A percentile compares a stretch with the other conserved stretches of the same genome.
These are phyloP conservation scores for Drosophila tani DNA, from an alignment of 1,140 invertebrate species.

Conservation along the genomic window DNA sequence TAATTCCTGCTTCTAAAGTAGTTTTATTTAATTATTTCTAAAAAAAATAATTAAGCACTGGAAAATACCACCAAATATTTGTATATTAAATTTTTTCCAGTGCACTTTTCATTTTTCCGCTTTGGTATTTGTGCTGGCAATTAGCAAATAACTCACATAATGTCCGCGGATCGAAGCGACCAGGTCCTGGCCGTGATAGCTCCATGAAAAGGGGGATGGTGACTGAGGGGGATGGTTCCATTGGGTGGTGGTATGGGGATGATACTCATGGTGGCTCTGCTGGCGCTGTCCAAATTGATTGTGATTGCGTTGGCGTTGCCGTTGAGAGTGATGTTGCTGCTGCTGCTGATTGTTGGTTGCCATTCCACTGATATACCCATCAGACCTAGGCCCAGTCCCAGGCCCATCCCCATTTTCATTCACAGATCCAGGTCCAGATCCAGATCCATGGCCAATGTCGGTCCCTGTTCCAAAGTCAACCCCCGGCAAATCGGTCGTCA, in stretches of 20 bases:
- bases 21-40: too few species aligned
- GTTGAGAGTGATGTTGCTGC: slow-evolving; percentile 8
- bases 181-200: slow-evolving; percentile 48
- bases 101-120: slow-evolving; percentile 22
- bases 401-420: neutral
- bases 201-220: slow-evolving; percentile 4
- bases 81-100: neutral
- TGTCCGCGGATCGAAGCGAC: slow-evolving; percentile 45
- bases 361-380: slow-evolving; percentile 9
- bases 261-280: slow-evolving; percentile 11
- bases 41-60: too few species aligned
- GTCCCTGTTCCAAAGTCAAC: neutral
- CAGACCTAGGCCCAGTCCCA: neutral
- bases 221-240: neutral
- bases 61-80: too few species aligned
- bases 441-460: neutral
- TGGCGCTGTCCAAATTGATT: slow-evolving; percentile 53
- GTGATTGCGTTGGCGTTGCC: slow-evolving; percentile 31
- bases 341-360: slow-evolving; percentile 32
- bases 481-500: slow-evolving; percentile 26
- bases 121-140: slow-evolving; percentile 50
- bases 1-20: too few species aligned
- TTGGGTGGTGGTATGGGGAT: neutral
- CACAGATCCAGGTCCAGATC: neutral
- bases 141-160: slow-evolving; percentile 72